A percentile compares a stretch with the other conserved stretches of the same genome.
phyloP scores from a whole-genome alignment of 2,797 vertebrate species.

The Leuciscus waleckii region DNA sequence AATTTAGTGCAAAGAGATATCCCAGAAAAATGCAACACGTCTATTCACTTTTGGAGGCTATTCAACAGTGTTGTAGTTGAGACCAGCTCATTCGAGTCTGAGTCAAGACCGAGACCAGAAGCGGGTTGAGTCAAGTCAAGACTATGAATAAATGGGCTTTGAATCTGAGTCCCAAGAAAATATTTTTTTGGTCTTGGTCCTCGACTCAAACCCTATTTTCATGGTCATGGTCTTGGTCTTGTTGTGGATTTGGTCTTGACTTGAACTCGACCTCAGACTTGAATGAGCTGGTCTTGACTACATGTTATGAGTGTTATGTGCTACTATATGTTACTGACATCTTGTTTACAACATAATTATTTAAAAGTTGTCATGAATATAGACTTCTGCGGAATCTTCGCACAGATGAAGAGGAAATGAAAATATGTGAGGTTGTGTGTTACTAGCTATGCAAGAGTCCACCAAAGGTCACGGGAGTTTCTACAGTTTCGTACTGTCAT shows the following conservation, averaged over 20 bases:
- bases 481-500: neutral
- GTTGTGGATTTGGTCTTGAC: neutral
- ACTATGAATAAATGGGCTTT: neutral
- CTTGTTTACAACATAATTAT: neutral
- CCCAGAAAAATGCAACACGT: neutral
- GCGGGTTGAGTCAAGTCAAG: neutral
- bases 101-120: neutral
- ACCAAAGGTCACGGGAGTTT: neutral
- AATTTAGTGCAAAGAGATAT: neutral
- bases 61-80: neutral
- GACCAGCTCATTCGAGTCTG: neutral
- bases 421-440: neutral
- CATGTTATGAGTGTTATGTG: neutral
- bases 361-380: neutral
- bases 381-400: neutral
- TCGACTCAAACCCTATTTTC: neutral
- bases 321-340: neutral
- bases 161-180: neutral
- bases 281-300: neutral
- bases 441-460: neutral
- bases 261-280: neutral
- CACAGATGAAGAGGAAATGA: constrained; percentile 14
- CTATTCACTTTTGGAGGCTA: neutral
- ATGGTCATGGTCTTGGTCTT: neutral
- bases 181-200: neutral